phyloP scores from a whole-genome alignment of 2,113 vertebrate species.

The Stigmatopora argus region DNA sequence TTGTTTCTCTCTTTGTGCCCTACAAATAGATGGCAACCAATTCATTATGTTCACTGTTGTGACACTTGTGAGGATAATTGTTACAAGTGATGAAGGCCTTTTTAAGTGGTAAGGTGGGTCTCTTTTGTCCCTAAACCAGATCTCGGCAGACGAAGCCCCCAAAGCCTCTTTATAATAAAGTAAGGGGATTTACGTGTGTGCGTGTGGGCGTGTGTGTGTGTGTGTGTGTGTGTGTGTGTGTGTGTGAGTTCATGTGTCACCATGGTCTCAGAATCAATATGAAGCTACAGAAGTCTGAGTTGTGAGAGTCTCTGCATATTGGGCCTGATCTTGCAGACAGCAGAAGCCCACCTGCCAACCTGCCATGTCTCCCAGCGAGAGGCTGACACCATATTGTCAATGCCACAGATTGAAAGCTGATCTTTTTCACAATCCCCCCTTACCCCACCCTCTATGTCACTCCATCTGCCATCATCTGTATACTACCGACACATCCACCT shows the following conservation, averaged over 20 bases:
- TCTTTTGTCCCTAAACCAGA: not conserved
- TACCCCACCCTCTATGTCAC: constrained; percentile 57
- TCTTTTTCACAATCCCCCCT: constrained; percentile 49
- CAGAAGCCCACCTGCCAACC: constrained; percentile 63
- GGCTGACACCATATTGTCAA: constrained; percentile 63
- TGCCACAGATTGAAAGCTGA: constrained; percentile 56
- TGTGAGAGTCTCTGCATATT: constrained; percentile 44
- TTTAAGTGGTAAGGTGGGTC: not conserved
- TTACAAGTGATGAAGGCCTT: not conserved
- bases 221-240: constrained; percentile 16
- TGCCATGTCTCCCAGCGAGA: constrained; percentile 53
- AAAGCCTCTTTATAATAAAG: not conserved
- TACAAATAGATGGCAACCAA: too few relatives aligned
- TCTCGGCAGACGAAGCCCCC: not conserved
- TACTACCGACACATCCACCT: constrained; percentile 37
- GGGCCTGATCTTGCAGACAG: constrained; percentile 60
- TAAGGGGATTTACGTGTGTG: constrained; percentile 1
- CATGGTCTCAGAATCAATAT: constrained; percentile 40
- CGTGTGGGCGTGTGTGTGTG: constrained; percentile 18
- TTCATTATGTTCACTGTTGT: too few relatives aligned
- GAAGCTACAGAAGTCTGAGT: constrained; percentile 44
- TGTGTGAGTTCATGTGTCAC: not conserved
- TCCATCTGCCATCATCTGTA: constrained; percentile 60
- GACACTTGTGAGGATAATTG: too few relatives aligned
- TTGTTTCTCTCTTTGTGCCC: too few relatives aligned